These are phyloP conservation scores for Synanthedon myopaeformis DNA, from an alignment of 2,888 invertebrate species.

Conservation along the genomic window DNA sequence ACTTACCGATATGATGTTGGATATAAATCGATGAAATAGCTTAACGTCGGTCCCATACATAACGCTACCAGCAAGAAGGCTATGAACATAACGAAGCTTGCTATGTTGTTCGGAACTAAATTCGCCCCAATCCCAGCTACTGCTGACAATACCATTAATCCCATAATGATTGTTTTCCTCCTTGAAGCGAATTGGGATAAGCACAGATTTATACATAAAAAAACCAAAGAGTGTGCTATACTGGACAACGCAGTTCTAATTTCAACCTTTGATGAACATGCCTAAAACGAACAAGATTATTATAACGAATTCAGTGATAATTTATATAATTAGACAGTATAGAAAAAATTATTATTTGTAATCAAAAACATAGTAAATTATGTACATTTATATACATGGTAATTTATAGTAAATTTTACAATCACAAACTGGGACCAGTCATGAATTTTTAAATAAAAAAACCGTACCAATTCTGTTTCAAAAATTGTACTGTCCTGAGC, in stretches of 20 bases:
- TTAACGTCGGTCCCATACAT: conserved; percentile 24
- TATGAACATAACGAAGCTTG: conserved; percentile 26
- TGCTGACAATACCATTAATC: conserved; percentile 15
- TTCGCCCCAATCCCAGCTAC: conserved; percentile 16
- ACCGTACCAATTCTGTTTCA: too few species aligned
- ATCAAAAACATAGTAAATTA: too few species aligned
- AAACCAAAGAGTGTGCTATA: conserved; percentile 7
- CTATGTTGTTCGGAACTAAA: conserved; percentile 14
- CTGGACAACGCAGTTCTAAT: conserved; percentile 1
- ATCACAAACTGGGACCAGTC: too few species aligned
- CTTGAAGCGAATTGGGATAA: conserved; percentile 21
- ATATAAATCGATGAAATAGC: conserved; percentile 33
- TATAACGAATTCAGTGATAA: too few species aligned
- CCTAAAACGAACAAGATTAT: not conserved
- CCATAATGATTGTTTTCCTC: conserved; percentile 20
- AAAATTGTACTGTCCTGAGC: too few species aligned
- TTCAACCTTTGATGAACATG: conserved; percentile 5
- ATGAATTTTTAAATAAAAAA: too few species aligned
- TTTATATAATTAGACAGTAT: too few species aligned
- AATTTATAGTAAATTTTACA: too few species aligned
- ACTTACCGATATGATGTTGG: conserved; percentile 34
- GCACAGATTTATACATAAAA: conserved; percentile 18
- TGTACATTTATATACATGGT: too few species aligned
- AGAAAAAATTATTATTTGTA: too few species aligned
- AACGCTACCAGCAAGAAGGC: conserved; percentile 21